Base-by-base conservation (phyloP, 2,888 invertebrate genomes). In the Drosophila falleni region DNA sequence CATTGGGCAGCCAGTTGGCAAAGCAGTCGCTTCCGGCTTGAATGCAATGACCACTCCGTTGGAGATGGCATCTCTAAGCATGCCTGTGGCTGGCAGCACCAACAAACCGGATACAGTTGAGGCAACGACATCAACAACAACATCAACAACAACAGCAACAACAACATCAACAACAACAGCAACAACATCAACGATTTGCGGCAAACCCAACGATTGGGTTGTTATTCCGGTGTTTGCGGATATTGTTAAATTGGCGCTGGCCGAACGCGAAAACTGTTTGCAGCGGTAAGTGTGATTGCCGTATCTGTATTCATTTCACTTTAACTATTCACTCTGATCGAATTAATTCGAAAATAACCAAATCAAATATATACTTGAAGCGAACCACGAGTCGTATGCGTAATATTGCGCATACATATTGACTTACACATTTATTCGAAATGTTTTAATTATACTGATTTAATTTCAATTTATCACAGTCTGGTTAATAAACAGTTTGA, bases 151-250 rank as follows among this genome's bases (percentile, higher is more conserved):
- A 62, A 10, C 74, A 64, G 11, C 64, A 65, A 23, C 23, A 23
- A 2, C 68, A 59, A 10, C 70, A 62, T 13, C 66, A 64, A 16
- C 37, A 63, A 4, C 71, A 56, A 29, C 74, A 67, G 13, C 76
- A 60, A 37, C 65, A 55, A 46, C 80, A 54, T 15, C 67, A 64
- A 51, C 67, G 58, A 35, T 67, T 71, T 64, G 65, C 77, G 75
- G 86, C 77, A 65, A 92, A 91, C 85, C 91, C 73, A 92, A 92
- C 84, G 93, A 93, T 89, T 93, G 93, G 93, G 93, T 93, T 89
- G 93, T 92, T 81, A 92, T 93, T 87, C 93, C 93, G 78, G 92
- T 93, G 79, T 93, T 93, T 91, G 91, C 92, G 80, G 93, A 93
- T 90, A 93, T 93, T 90, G 93, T 93, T 85, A 92, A 92, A 90